Percentiles rank a stretch among this genome's conserved stretches.
These are phyloP conservation scores for Nymphalis urticae DNA, from an alignment of 2,888 invertebrate genomes.

Conservation along the genomic window DNA sequence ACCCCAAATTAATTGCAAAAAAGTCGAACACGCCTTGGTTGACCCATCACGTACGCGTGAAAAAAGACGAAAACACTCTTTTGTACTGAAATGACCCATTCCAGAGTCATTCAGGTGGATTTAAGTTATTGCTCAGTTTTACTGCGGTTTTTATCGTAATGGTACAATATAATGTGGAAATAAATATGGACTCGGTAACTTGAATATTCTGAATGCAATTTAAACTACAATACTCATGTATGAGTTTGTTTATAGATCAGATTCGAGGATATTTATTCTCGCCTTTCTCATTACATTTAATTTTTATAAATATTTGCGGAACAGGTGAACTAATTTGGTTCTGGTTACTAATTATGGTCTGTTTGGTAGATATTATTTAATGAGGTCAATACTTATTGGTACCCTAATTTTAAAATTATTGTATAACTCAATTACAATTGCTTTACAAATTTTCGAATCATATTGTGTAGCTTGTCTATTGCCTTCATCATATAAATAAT, in stretches of 20 bases:
- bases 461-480: no score
- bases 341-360: not conserved
- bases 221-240: not conserved
- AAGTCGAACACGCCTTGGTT: slow-evolving; percentile 3
- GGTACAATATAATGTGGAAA: not conserved
- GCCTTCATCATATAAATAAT: no score
- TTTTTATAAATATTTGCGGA: not conserved
- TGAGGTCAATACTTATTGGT: not conserved
- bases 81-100: slow-evolving; percentile 28
- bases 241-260: not conserved
- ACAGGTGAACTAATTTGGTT: slow-evolving; percentile 5
- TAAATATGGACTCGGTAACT: slow-evolving; percentile 6
- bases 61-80: slow-evolving; percentile 22
- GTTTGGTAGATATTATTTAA: not conserved
- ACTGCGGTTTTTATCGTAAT: slow-evolving; percentile 11
- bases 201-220: slow-evolving; percentile 3
- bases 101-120: slow-evolving; percentile 13
- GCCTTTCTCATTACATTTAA: slow-evolving; percentile 8
- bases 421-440: not conserved
- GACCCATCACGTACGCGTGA: slow-evolving; percentile 35
- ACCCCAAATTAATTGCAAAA: slow-evolving; percentile 30
- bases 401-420: not conserved
- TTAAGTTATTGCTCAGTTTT: slow-evolving; percentile 11
- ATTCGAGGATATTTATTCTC: not conserved
- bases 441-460: not conserved